These are phyloP conservation scores for Conops quadrifasciatus DNA, from an alignment of 2,888 invertebrate genomes.

Conservation along the genomic window DNA sequence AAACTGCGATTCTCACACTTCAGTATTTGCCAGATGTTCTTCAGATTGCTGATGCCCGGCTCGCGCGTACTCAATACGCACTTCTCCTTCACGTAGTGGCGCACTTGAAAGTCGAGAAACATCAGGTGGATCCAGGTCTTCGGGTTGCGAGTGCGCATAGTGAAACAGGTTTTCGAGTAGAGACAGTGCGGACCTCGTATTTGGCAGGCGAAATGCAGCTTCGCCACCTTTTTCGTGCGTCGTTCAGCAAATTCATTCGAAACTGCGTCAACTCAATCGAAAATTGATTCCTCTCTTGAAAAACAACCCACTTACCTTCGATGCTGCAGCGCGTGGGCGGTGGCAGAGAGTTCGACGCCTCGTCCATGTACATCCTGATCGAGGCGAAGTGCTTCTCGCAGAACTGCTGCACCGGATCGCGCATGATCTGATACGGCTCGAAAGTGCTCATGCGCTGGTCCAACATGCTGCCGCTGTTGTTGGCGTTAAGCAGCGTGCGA, in stretches of 20 bases:
- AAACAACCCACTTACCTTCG: slow-evolving; percentile 72
- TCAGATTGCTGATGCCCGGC: slow-evolving; percentile 82
- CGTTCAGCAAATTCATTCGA: slow-evolving; percentile 70
- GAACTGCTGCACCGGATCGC: slow-evolving; percentile 92
- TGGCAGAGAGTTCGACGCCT: slow-evolving; percentile 83
- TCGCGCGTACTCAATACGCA: slow-evolving; percentile 83
- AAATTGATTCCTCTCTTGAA: not conserved
- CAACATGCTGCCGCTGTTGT: slow-evolving; percentile 59
- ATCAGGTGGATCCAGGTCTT: slow-evolving; percentile 95
- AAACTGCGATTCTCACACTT: slow-evolving; percentile 91
- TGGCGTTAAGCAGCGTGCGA: slow-evolving; percentile 76
- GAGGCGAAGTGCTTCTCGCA: slow-evolving; percentile 94
- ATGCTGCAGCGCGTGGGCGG: slow-evolving; percentile 93
- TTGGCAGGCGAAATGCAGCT: slow-evolving; percentile 90
- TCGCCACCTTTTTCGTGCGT: slow-evolving; percentile 85
- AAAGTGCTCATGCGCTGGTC: slow-evolving; percentile 82
- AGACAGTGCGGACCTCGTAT: slow-evolving; percentile 85
- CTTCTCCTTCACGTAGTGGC: slow-evolving; percentile 69
- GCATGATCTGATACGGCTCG: slow-evolving; percentile 86
- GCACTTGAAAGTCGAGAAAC: slow-evolving; percentile 88
- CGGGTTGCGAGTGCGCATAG: slow-evolving; percentile 81
- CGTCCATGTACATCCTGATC: slow-evolving; percentile 90
- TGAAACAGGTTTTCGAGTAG: slow-evolving; percentile 81
- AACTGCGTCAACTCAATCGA: slow-evolving; percentile 46
- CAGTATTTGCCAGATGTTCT: slow-evolving; percentile 94